Percentiles rank a stretch among this genome's conserved stretches.
Conservation (phyloP, 2,888 invertebrate species). For the Steinernema scapterisci region DNA sequence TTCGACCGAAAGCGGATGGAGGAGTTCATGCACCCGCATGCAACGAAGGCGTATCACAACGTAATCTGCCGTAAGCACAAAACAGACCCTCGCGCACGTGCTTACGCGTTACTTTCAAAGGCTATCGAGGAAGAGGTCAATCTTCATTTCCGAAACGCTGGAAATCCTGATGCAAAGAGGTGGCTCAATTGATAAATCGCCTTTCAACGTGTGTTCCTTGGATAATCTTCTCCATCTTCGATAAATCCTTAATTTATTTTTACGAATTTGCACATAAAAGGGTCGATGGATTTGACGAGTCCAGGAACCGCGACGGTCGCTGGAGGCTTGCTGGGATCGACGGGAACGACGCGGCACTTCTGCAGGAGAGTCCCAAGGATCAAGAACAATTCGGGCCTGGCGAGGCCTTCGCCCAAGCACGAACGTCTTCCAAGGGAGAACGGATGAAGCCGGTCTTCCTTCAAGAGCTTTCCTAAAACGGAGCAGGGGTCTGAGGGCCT, state of each 20-base stretch:
- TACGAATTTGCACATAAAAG: neutral
- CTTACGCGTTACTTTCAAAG: neutral
- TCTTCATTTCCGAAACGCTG: too few species aligned
- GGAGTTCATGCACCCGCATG: neutral
- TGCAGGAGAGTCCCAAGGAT: neutral
- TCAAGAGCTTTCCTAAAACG: neutral
- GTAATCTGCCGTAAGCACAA: neutral
- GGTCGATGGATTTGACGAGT: neutral
- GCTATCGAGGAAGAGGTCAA: too few species aligned
- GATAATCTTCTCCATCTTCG: neutral
- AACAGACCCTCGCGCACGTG: neutral
- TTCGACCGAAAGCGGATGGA: neutral
- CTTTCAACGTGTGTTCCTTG: too few species aligned
- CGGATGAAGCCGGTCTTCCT: conserved; percentile 1
- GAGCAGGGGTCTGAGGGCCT: too few species aligned
- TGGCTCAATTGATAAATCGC: neutral
- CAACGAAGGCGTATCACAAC: neutral
- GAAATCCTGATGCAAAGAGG: too few species aligned
- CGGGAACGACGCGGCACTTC: conserved; percentile 17
- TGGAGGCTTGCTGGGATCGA: neutral
- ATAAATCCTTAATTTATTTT: neutral
- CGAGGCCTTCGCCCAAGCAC: neutral
- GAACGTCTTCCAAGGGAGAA: neutral
- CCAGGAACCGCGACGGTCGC: neutral
- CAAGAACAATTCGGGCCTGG: neutral